Evolutionary conservation across 2,113 vertebrate species (phyloP), one percentile per base, ranked within the genome.

Genomic region (Cygnus buccinator): DNA sequence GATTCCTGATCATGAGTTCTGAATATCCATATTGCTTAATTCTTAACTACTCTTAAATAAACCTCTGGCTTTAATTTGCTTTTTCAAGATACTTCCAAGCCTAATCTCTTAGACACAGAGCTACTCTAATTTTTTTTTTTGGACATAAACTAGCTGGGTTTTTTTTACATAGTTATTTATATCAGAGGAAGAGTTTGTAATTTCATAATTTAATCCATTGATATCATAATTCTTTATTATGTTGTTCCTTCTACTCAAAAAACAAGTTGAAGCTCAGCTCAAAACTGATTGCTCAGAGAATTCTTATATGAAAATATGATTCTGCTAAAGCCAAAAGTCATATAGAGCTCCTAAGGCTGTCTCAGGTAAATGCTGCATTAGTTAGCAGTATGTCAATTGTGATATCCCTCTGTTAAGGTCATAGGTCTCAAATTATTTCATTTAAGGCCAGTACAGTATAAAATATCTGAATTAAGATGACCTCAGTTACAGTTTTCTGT

Each of bases 361-460:
- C 52, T 84, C 70, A 84, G 39, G 73, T 67, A 86, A 46, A 77
- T 8, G 74, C 74, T 87, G 46, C n/a, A 67, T 74, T 61, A 74
- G 50, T 84, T 93, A 77, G 76, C 12, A 44, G 10, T 54, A 66
- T 50, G 66, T 44, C 83, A 94, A 46, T 57, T 67, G 54, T 94
- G 68, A 89, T 78, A 73, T 85, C 55, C 46, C 54, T 76, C 52
- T 0, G 0, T 84, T 93, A 93, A 87, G 82, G 77, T 83, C 95
- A 90, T 39, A 95, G 80, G 92, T 94, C 91, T 93, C 81, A 92
- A 93, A 96, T 93, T 89, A 82, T 88, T 95, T 94, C 88, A 92
- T 89, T 89, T 91, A 88, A 91, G 93, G 89, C 79, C 79, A 84
- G 31, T 29, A 66, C 25, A 90, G 43, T 87, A 28, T 84, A 93